Evolutionary conservation across 2,888 invertebrate species (phyloP), one percentile per base, ranked within the genome.

Genomic region (Andricus quercusramuli): DNA sequence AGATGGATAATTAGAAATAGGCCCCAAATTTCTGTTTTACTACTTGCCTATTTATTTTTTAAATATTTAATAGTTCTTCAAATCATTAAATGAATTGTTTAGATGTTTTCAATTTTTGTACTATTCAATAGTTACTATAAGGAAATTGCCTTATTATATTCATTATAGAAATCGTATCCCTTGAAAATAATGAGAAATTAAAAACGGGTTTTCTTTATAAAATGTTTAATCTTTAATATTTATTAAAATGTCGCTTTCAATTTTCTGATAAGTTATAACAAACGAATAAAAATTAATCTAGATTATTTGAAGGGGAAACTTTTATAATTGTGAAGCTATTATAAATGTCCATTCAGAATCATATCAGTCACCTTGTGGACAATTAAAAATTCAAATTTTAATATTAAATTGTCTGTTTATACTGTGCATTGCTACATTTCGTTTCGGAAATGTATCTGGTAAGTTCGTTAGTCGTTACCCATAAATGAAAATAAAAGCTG

Each of bases 391-490:
- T 37, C 41, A 41, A 66, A 41, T 66, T 66, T 22, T 67, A 67
- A 67, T 17, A 37, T 37, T 37, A 37, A 66, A 66, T 22, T 62
- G n/a, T 66, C n/a, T 68, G 37, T 82, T 79, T 79, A 67, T 51
- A 37, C 77, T 84, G 81, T 82, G 66, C 66, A 81, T 66, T 78
- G 81, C 81, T 74, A 79, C 76, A 70, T 78, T 84, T 80, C 77
- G 59, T 78, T 22, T 82, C 64, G 81, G 80, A 84, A 81, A 70
- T 65, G 41, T 79, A 67, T 37, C 78, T 78, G 81, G 79, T 83
- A 84, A 85, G 82, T 80, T 65, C 47, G 70, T 41, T 70, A 20
- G 80, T 65, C 65, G 70, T 62, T 70, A 20, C 59, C 68, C 29
- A 70, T 78, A 67, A 22, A 81, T 59, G 64, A 66, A 32, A 74